Conservation (phyloP, 92 coral and sea anemone genomes). For the Virgularia gustaviana region DNA sequence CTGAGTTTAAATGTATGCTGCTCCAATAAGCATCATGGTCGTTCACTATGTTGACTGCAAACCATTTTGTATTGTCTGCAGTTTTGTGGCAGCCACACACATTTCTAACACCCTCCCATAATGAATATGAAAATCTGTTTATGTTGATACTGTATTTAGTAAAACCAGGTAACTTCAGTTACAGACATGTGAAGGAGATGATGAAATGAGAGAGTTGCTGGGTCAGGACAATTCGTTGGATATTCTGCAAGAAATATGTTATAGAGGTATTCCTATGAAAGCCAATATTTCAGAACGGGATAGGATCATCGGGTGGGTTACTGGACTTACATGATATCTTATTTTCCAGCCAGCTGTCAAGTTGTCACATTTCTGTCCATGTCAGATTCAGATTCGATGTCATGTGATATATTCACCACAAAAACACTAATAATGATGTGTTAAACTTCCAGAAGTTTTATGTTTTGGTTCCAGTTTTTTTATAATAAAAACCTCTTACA, state of each 20-base stretch:
- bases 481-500: too few species aligned
- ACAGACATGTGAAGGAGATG: neutral
- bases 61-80: too few species aligned
- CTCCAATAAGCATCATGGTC: too few species aligned
- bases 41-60: too few species aligned
- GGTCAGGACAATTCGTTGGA: neutral
- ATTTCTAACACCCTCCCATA: neutral
- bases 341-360: neutral
- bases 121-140: neutral
- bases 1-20: too few species aligned
- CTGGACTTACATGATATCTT: neutral
- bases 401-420: too few species aligned
- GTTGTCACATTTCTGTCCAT: neutral
- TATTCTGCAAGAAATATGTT: slow-evolving; percentile 14
- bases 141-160: neutral
- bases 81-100: neutral
- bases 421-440: too few species aligned
- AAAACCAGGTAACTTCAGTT: neutral
- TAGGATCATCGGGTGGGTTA: neutral
- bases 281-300: neutral
- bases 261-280: slow-evolving; percentile 12
- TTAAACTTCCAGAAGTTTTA: too few species aligned
- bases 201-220: neutral
- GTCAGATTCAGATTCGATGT: too few species aligned
- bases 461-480: too few species aligned